Evolutionary conservation across 1,140 invertebrate species (phyloP), one percentile per base, ranked within the genome.

Genomic region (Drosophila ananassae): DNA sequence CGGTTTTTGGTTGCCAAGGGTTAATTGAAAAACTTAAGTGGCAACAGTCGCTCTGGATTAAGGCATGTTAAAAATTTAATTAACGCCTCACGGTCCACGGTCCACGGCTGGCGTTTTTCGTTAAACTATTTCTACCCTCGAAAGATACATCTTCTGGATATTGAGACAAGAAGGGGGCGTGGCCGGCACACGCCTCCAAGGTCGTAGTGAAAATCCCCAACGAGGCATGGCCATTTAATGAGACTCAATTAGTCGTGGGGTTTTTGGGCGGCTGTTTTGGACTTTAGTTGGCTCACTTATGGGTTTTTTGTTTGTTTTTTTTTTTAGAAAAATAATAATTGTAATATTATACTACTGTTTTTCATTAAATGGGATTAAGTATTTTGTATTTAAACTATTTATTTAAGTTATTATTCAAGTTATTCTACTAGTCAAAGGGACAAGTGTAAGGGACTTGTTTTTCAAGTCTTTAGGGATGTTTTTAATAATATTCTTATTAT

Each of bases 1-100:
- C 25, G 25, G 25, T 28, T 28, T 28, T 28, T 28, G 47, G 75
- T 62, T 73, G 50, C 68, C 68, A 67, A 59, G 68, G 78, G 82
- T 84, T 89, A 89, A 89, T 89, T 89, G 83, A 83, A 84, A 89
- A 89, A 84, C 85, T 89, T 89, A 89, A 89, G 83, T 89, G 83
- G 62, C 84, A 89, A 68, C 83, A 89, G 84, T 83, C 84, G 83
- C 73, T 77, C 10, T 57, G 84, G 79, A 89, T 89, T 89, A 89
- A 32, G 66, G 62, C 79, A 73, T 89, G 81, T 89, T 89, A 57
- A 89, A 89, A 89, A 89, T 89, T 89, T 89, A 84, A 89, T 89
- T 89, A 89, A 89, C 68, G 79, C 84, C 68, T 78, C 25, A n/a
- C 37, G n/a, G 6, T 10, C 17, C 12, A 6, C 5, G 25, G 25